Evolutionary conservation across 2,888 invertebrate genomes (phyloP).

Genomic region (Idaea dimidiata): DNA sequence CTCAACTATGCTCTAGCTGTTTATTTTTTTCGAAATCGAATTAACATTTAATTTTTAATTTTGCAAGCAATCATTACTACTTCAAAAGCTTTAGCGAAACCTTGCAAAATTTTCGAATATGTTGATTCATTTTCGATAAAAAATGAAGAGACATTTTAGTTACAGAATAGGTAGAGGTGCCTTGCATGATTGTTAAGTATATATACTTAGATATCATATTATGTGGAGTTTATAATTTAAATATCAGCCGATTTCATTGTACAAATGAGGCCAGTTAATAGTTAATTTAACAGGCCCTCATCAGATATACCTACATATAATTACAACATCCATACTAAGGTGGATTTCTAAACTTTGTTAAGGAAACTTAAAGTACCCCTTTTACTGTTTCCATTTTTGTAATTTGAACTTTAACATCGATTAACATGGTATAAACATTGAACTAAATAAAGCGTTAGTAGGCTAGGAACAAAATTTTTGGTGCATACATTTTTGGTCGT

Average conservation of each 20-base stretch:
- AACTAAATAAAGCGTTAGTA: background rate
- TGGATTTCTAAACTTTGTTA: background rate
- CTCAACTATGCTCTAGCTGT: no score
- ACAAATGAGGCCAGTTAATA: background rate
- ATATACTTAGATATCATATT: no score
- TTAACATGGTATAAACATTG: background rate
- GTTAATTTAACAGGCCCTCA: background rate
- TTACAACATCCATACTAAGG: background rate
- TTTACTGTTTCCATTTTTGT: background rate
- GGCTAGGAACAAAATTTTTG: constrained; percentile 33
- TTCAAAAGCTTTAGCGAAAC: no score
- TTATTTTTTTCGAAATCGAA: no score
- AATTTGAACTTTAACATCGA: background rate
- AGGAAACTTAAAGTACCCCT: background rate
- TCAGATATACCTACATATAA: background rate
- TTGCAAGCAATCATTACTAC: no score
- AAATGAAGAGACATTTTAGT: no score
- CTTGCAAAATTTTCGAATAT: no score
- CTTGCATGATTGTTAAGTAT: no score
- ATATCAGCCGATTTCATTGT: background rate
- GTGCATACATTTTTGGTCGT: constrained; percentile 62
- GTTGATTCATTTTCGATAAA: no score
- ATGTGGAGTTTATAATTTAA: background rate
- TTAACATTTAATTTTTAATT: no score
- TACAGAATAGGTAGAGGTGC: no score